Percentiles rank a stretch among this genome's conserved stretches.
These are phyloP conservation scores for Cephus runcator DNA, from an alignment of 2,888 invertebrate genomes.

Conservation along the genomic window DNA sequence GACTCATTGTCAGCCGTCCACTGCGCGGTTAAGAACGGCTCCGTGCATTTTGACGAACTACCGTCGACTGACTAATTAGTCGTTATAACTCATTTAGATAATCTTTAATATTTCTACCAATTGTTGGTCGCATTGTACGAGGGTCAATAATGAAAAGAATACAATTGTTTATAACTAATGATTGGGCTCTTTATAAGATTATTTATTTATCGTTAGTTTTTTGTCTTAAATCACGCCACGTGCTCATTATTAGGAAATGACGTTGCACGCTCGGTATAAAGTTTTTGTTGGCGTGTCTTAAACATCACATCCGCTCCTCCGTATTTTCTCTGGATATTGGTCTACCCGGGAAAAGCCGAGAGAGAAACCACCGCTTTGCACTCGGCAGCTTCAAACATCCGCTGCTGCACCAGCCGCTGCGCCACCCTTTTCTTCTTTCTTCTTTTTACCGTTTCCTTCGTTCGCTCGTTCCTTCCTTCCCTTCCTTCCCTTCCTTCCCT, in stretches of 20 bases:
- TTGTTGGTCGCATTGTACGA: neutral
- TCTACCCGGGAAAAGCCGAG: conserved; percentile 22
- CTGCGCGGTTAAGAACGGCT: neutral
- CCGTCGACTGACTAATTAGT: neutral
- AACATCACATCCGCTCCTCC: conserved; percentile 55
- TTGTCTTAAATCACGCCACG: neutral
- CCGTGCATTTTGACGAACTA: neutral
- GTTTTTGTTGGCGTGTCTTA: conserved; percentile 45
- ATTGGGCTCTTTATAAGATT: neutral
- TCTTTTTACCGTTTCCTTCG: neutral
- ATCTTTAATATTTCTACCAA: neutral
- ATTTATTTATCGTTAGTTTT: neutral
- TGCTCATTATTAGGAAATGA: neutral
- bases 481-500: conserved; percentile 1
- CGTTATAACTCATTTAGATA: neutral
- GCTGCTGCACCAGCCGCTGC: conserved; percentile 48
- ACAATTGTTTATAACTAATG: neutral
- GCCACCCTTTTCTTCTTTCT: conserved; percentile 14
- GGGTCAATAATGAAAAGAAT: neutral
- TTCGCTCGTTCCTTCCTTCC: neutral
- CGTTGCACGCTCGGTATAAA: conserved; percentile 26
- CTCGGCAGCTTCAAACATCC: conserved; percentile 50
- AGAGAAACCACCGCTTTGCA: conserved; percentile 45
- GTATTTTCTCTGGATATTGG: conserved; percentile 9
- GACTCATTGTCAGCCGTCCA: neutral